phyloP scores from a whole-genome alignment of 1,140 invertebrate species.

The Drosophila littoralis region DNA sequence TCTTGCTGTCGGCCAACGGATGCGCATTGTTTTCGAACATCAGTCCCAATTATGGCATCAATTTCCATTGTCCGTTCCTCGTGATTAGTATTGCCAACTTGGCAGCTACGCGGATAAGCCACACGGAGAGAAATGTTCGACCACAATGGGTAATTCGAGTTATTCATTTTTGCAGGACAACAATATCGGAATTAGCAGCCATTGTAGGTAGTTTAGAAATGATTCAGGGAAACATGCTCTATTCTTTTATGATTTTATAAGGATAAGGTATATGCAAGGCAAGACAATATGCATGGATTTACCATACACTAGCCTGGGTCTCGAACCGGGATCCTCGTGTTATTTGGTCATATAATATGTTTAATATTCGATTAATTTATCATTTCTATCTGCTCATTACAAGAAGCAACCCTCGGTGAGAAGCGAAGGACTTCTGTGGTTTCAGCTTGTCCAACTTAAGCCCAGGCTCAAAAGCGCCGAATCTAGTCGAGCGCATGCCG shows the following conservation, averaged over 20 bases:
- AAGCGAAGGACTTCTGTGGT: constrained; percentile 13
- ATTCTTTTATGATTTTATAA: not conserved
- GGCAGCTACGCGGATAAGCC: constrained; percentile 8
- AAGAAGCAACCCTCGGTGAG: constrained; percentile 1
- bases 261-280: too few species aligned
- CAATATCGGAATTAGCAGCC: constrained; percentile 20
- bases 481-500: constrained; percentile 70
- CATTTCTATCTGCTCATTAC: constrained; percentile 19
- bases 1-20: constrained; percentile 20
- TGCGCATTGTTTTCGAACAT: constrained; percentile 47
- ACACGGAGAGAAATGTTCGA: constrained; percentile 10
- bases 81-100: constrained; percentile 32
- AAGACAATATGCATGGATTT: too few species aligned
- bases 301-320: too few species aligned
- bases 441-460: constrained; percentile 37
- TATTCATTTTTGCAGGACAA: constrained; percentile 15
- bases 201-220: constrained; percentile 11
- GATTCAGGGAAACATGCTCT: too few species aligned
- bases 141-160: constrained; percentile 48
- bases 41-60: constrained; percentile 42
- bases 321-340: too few species aligned
- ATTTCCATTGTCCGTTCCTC: constrained; percentile 32
- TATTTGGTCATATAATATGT: not conserved
- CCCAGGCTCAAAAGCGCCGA: constrained; percentile 56
- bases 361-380: constrained; percentile 41